Evolutionary conservation across 2,797 vertebrate genomes (phyloP), one percentile per base, ranked within the genome.

Genomic region (Megalops cyprinoides): DNA sequence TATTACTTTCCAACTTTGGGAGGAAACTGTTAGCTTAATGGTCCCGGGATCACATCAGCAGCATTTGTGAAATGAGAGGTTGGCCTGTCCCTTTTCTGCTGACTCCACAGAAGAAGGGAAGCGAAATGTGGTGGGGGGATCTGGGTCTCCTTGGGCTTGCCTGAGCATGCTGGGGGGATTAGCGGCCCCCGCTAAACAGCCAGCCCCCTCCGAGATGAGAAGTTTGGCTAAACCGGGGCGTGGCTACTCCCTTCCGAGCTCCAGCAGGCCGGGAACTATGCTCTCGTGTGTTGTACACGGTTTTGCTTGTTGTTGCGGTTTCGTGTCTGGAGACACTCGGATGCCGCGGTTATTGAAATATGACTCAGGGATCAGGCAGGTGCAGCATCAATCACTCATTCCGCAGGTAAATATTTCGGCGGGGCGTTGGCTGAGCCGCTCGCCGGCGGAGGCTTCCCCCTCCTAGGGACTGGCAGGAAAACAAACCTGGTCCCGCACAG

Each of bases 311-410:
- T n/a, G n/a, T n/a, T n/a, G n/a, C n/a, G n/a, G n/a, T n/a, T n/a
- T n/a, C n/a, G n/a, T n/a, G n/a, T n/a, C n/a, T n/a, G n/a, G n/a
- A n/a, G n/a, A n/a, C n/a, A n/a, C n/a, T n/a, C n/a, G n/a, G n/a
- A n/a, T n/a, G n/a, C n/a, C n/a, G n/a, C n/a, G n/a, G n/a, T 37
- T 82, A 85, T 84, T 84, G 86, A 86, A 82, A 92, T 89, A 34
- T 25, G 87, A 89, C 86, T 85, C 85, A 90, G 83, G 89, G 85
- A 86, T 84, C 81, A 85, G 81, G 90, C 91, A 94, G 92, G 92
- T 93, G 89, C 80, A 81, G 82, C 91, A 92, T 94, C 91, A 92
- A 94, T 95, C 93, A 94, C 95, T 95, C 91, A 93, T 92, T 90
- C 91, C 85, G 79, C 90, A 86, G 90, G 92, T 90, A 90, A 90